A percentile compares a stretch with the other conserved stretches of the same genome.
phyloP scores from a whole-genome alignment of 2,113 vertebrate genomes.

The Corvus hawaiiensis region DNA sequence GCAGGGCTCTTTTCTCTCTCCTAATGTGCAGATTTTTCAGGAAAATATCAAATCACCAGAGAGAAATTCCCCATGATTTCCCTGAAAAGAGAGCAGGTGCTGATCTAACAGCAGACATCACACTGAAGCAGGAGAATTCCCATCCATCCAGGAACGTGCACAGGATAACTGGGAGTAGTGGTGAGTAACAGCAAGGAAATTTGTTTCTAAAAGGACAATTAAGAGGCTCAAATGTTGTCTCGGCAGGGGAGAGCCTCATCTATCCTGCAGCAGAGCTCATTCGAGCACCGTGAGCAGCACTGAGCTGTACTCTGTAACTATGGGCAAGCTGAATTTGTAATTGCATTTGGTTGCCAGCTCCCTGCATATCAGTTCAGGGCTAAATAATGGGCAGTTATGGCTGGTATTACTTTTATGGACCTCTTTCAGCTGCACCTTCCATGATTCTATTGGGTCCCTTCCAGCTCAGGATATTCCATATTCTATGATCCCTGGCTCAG shows the following conservation, averaged over 20 bases:
- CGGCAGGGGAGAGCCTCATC: background rate
- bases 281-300: background rate
- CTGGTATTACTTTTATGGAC: background rate
- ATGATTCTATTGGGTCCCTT: fast-evolving
- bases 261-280: background rate
- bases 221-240: background rate
- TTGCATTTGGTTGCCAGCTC: background rate
- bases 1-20: background rate
- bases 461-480: background rate
- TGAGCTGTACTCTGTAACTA: background rate
- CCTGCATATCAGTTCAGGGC: background rate
- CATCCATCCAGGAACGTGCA: background rate
- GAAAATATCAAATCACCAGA: background rate
- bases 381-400: fast-evolving
- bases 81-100: background rate
- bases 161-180: background rate
- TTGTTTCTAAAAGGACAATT: background rate
- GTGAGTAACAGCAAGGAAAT: background rate
- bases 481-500: background rate
- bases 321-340: background rate
- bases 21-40: background rate
- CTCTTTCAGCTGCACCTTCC: background rate
- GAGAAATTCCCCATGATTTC: background rate
- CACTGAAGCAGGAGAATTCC: background rate
- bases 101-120: background rate